Percentiles rank a stretch among this genome's conserved stretches.
phyloP scores from a whole-genome alignment of 2,113 vertebrate genomes.

The Gila orcuttii region DNA sequence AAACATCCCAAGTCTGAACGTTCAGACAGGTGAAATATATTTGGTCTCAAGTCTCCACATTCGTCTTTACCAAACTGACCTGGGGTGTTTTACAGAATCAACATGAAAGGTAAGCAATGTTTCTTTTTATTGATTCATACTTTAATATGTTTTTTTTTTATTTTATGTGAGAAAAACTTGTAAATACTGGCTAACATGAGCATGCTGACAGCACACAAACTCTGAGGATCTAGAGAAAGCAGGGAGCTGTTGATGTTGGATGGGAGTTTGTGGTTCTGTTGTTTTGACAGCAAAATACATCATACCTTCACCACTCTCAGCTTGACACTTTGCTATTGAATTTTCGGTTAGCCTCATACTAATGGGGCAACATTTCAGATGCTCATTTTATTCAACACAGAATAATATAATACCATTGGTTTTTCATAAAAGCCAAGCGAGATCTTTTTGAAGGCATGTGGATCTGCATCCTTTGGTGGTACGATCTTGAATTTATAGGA shows the following conservation, averaged over 20 bases:
- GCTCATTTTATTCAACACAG: constrained; percentile 53
- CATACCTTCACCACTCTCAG: constrained; percentile 32
- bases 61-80: constrained; percentile 20
- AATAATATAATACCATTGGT: constrained; percentile 53
- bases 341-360: constrained; percentile 32
- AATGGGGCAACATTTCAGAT: constrained; percentile 29
- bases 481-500: constrained; percentile 48
- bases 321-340: constrained; percentile 57
- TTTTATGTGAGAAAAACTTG: background rate
- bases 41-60: background rate
- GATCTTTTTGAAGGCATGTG: constrained; percentile 32
- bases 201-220: constrained; percentile 61
- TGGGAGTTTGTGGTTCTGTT: constrained; percentile 61
- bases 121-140: background rate
- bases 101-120: constrained; percentile 77
- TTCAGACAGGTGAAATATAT: constrained; percentile 5
- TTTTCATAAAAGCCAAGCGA: constrained; percentile 40
- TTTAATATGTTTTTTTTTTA: background rate
- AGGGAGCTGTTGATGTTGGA: constrained; percentile 72
- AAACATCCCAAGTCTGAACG: background rate
- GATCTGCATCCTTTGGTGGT: constrained; percentile 35
- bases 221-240: constrained; percentile 64
- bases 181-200: constrained; percentile 55
- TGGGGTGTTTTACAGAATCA: constrained; percentile 53
- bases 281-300: constrained; percentile 54